Base-by-base conservation (phyloP, 2,113 vertebrate genomes). In the Varanus komodoensis region DNA sequence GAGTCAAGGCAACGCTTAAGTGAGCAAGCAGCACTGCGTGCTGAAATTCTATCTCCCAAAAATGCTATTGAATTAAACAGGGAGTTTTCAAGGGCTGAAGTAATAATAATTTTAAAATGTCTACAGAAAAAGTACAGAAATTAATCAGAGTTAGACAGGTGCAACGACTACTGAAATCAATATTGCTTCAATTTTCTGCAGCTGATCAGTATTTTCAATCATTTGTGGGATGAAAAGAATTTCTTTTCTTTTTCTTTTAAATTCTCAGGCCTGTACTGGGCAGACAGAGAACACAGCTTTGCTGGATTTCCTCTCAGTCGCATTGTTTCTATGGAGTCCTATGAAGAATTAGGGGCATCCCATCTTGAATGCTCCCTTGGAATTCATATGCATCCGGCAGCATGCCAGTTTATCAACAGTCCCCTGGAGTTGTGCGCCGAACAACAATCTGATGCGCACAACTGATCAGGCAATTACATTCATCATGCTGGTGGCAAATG, bases 151-250 rank as follows among this genome's bases (percentile, higher is more conserved):
- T 73, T 27, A 86, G 89, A 74, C 75, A 90, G 84, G 77, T 90
- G 77, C 48, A 86, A 29, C 68, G 21, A 50, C 83, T 73, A 48
- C 68, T 48, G 77, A 82, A 77, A 90, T 90, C 84, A 86, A 81
- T 90, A 90, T 82, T 81, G 50, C 84, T 64, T 90, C 89, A 86
- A 57, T 90, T 81, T 80, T 86, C 84, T 86, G 77, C 67, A 48
- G 89, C n/a, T 90, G 84, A 74, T 90, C 74, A 89, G 71, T 89
- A 77, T 89, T 89, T 89, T 89, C 88, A 84, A 85, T 82, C 84
- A 90, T 73, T 80, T 90, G 75, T 57, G 77, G 48, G 89, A 81
- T 82, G 52, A 81, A 82, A 81, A 61, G 12, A 12, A 71, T 86
- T 89, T 77, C 29, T 81, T 88, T 82, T 48, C 50, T 87, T 75